These are phyloP conservation scores for Drosophila acutilabella DNA, from an alignment of 2,888 invertebrate species.

Conservation along the genomic window DNA sequence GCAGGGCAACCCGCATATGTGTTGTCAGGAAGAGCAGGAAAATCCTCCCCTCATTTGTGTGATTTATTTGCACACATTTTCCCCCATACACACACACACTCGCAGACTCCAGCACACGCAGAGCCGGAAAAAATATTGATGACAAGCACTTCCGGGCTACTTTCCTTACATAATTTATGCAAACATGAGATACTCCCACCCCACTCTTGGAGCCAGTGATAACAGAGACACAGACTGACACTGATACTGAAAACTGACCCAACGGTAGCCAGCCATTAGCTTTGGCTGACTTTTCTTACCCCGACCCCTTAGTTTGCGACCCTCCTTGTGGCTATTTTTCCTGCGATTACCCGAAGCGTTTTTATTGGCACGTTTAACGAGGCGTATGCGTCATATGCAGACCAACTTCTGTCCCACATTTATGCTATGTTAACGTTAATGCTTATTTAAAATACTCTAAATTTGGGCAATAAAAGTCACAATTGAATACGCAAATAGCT, in stretches of 20 bases:
- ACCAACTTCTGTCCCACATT: conserved; percentile 21
- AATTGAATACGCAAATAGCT: conserved; percentile 47
- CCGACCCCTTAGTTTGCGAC: no score
- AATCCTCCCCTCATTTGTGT: conserved; percentile 22
- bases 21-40: conserved; percentile 29
- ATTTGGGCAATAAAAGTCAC: conserved; percentile 36
- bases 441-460: conserved; percentile 59
- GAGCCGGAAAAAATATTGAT: conserved; percentile 64
- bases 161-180: conserved; percentile 75
- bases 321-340: conserved; percentile 45
- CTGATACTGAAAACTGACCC: conserved; percentile 38
- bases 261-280: conserved; percentile 42
- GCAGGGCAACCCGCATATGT: conserved; percentile 43
- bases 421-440: conserved; percentile 24
- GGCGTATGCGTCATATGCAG: conserved; percentile 63
- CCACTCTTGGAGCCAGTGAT: conserved; percentile 24
- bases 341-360: conserved; percentile 56
- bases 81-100: conserved; percentile 3
- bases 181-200: conserved; percentile 63
- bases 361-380: conserved; percentile 68
- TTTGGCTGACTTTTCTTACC: conserved; percentile 10
- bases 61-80: conserved; percentile 58
- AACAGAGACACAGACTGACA: conserved; percentile 45
- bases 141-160: conserved; percentile 76
- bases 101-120: conserved; percentile 14